Evolutionary conservation across 2,888 invertebrate genomes (phyloP).

Genomic region (Meteorus cinctellus): DNA sequence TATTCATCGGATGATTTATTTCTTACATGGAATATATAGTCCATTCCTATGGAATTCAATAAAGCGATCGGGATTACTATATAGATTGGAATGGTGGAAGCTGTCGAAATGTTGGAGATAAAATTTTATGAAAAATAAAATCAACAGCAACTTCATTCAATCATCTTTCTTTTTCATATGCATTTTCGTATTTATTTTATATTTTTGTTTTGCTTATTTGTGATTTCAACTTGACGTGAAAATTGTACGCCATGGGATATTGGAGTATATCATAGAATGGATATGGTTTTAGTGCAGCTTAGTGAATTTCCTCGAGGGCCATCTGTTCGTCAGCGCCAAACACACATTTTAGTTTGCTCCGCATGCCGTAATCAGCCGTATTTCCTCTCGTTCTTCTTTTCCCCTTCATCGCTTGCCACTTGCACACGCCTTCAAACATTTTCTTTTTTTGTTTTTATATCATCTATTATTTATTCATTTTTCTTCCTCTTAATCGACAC

Average conservation of each 20-base stretch:
- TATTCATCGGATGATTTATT: not conserved
- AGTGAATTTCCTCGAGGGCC: conserved; percentile 29
- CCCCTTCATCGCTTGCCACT: conserved; percentile 11
- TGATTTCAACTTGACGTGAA: not conserved
- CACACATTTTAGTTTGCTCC: conserved; percentile 22
- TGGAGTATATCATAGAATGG: not conserved
- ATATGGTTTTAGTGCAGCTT: not conserved
- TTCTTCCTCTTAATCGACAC: not conserved
- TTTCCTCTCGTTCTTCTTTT: conserved; percentile 27
- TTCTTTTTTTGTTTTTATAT: not conserved
- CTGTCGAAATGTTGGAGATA: not conserved
- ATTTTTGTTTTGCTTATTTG: not conserved
- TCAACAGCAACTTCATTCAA: not conserved
- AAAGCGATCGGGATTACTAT: conserved; percentile 1
- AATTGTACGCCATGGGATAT: conserved; percentile 11
- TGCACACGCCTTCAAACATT: not conserved
- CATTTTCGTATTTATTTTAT: not conserved
- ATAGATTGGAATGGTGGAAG: not conserved
- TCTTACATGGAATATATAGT: not conserved
- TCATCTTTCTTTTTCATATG: not conserved
- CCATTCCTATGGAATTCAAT: not conserved
- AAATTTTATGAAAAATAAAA: conserved; percentile 5
- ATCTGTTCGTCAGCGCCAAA: conserved; percentile 36
- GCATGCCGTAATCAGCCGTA: conserved; percentile 10
- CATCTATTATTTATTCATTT: not conserved